These are phyloP conservation scores for Medauroidea extradentata DNA, from an alignment of 1,140 invertebrate species.

Conservation along the genomic window DNA sequence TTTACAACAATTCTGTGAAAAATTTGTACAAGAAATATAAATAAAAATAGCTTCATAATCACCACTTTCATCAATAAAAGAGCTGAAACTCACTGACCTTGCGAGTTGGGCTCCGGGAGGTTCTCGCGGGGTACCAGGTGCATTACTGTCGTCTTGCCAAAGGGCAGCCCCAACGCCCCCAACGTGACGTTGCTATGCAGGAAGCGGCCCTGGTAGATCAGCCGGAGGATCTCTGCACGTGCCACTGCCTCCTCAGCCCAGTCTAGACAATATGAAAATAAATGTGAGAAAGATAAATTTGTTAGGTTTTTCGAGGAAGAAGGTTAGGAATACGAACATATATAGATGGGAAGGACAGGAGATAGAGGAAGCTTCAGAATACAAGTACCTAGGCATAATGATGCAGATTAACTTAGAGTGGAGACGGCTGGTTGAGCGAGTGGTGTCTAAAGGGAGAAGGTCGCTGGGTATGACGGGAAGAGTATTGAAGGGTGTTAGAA, in stretches of 20 bases:
- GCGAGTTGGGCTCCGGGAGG: slow-evolving; percentile 97
- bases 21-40: not conserved
- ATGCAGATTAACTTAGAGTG: too few relatives aligned
- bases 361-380: too few relatives aligned
- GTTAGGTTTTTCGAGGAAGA: too few relatives aligned
- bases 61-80: slow-evolving; percentile 5
- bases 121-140: slow-evolving; percentile 98
- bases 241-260: slow-evolving; percentile 94
- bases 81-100: slow-evolving; percentile 58
- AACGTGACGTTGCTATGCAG: slow-evolving; percentile 98
- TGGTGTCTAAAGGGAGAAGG: too few relatives aligned
- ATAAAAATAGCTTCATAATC: slow-evolving; percentile 3
- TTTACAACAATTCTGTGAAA: not conserved
- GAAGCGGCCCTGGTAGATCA: slow-evolving; percentile 99
- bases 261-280: too few relatives aligned
- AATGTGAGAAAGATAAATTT: too few relatives aligned
- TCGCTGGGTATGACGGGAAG: too few relatives aligned
- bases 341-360: too few relatives aligned
- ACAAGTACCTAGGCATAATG: too few relatives aligned
- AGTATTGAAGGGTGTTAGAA: too few relatives aligned
- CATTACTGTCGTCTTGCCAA: slow-evolving; percentile 98
- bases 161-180: slow-evolving; percentile 91
- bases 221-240: slow-evolving; percentile 93
- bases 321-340: too few relatives aligned
- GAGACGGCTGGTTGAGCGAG: too few relatives aligned